These are phyloP conservation scores for Phyllopteryx taeniolatus DNA, from an alignment of 2,113 vertebrate species.

Conservation along the genomic window DNA sequence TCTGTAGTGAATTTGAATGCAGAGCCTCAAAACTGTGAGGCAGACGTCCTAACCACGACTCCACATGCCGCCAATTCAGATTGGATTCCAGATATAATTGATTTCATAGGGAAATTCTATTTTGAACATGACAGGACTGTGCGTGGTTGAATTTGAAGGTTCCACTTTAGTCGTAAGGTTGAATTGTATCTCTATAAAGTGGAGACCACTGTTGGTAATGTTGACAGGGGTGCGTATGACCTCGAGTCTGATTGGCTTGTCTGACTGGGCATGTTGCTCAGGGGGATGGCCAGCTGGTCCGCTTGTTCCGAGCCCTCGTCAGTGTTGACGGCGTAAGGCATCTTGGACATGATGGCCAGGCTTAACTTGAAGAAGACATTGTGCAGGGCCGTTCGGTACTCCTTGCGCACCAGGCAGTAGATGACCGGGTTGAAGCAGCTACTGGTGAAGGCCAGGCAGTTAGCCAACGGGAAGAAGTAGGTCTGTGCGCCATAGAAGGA, in stretches of 20 bases:
- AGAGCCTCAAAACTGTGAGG: neutral
- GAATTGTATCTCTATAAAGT: conserved; percentile 12
- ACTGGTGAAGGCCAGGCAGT: conserved; percentile 74
- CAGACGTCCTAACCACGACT: neutral
- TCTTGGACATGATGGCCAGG: conserved; percentile 53
- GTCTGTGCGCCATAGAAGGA: conserved; percentile 69
- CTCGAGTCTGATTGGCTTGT: conserved; percentile 41
- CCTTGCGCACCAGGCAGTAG: conserved; percentile 75
- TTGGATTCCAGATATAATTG: neutral
- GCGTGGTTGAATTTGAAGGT: neutral
- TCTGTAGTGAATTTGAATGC: neutral
- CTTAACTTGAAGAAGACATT: conserved; percentile 59
- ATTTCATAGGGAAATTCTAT: neutral
- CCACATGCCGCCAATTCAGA: neutral
- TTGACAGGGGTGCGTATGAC: conserved; percentile 22
- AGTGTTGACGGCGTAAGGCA: conserved; percentile 43
- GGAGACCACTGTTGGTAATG: conserved; percentile 38
- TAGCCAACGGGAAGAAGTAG: conserved; percentile 73
- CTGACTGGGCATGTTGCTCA: conserved; percentile 52
- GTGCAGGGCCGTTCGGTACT: conserved; percentile 62
- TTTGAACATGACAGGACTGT: neutral
- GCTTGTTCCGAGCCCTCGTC: conserved; percentile 40
- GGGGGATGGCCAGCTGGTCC: conserved; percentile 38
- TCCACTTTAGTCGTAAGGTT: neutral
- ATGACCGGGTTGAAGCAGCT: conserved; percentile 77